These are phyloP conservation scores for Aricia agestis DNA, from an alignment of 1,140 invertebrate species.

Conservation along the genomic window DNA sequence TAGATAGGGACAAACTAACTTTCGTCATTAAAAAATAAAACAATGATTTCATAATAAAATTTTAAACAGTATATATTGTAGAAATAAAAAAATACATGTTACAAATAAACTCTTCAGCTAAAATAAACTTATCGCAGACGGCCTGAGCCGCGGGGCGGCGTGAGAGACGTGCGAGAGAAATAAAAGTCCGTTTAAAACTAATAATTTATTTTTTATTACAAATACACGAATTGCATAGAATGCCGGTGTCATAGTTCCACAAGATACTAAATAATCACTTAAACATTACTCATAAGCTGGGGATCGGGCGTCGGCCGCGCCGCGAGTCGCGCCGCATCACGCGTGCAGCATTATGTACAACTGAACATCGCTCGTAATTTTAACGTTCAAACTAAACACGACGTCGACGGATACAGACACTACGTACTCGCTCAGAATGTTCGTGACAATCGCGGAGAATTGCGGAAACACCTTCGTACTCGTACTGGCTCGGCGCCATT, in stretches of 20 bases:
- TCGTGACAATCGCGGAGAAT: constrained; percentile 18
- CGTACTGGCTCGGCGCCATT: background rate
- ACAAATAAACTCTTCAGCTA: constrained; percentile 56
- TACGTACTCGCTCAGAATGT: constrained; percentile 17
- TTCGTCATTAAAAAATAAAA: constrained; percentile 44
- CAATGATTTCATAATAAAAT: constrained; percentile 49
- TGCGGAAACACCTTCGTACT: constrained; percentile 2
- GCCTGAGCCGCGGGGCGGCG: constrained; percentile 27
- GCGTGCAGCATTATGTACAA: background rate
- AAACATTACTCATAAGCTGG: constrained; percentile 29
- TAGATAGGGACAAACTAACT: no score
- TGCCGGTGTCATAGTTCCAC: constrained; percentile 48
- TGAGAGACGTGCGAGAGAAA: constrained; percentile 36
- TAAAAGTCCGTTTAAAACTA: constrained; percentile 44
- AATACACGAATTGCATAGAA: constrained; percentile 48
- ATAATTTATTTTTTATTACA: constrained; percentile 46
- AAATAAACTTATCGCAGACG: constrained; percentile 33
- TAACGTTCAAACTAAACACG: background rate
- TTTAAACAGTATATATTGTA: constrained; percentile 62
- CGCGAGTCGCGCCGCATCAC: constrained; percentile 7
- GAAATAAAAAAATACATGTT: constrained; percentile 60
- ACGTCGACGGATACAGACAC: background rate
- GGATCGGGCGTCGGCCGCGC: constrained; percentile 16
- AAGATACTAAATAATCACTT: constrained; percentile 43
- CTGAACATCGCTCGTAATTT: background rate